Percentiles rank a stretch among this genome's conserved stretches.
Conservation (phyloP, 2,797 vertebrate genomes). For the Xerus rutilus region DNA sequence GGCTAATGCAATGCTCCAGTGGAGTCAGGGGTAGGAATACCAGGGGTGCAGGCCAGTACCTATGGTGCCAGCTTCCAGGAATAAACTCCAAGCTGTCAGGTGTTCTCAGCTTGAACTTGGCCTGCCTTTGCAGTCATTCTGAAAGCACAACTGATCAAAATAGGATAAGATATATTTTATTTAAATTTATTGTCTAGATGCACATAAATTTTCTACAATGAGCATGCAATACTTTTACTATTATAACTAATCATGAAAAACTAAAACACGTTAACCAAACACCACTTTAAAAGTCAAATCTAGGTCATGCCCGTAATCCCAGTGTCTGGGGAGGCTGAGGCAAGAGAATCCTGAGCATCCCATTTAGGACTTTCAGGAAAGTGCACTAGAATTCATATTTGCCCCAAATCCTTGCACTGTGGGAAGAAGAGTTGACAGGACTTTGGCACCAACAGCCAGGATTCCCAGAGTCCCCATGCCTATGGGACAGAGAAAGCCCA, state of each 20-base stretch:
- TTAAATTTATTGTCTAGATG: background rate
- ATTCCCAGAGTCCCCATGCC: background rate
- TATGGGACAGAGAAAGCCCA: background rate
- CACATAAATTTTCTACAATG: background rate
- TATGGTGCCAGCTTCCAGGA: background rate
- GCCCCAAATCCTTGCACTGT: background rate
- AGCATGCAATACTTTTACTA: background rate
- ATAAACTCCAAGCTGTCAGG: background rate
- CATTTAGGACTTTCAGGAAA: background rate
- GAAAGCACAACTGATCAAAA: background rate
- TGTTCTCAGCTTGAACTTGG: background rate
- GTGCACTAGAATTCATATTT: too few species aligned
- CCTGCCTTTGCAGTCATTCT: background rate
- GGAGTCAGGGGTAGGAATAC: background rate
- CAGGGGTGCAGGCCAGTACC: background rate
- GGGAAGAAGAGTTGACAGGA: background rate
- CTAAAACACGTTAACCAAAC: background rate
- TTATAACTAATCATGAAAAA: slow-evolving; percentile 4
- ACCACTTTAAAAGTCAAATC: background rate
- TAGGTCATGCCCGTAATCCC: background rate
- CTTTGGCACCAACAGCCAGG: background rate
- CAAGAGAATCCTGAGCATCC: too few species aligned
- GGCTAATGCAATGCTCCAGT: background rate
- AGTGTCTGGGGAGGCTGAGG: too few species aligned
- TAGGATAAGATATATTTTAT: background rate